These are phyloP conservation scores for Corythoichthys haematopterus DNA, from an alignment of 2,113 vertebrate species.

Conservation along the genomic window DNA sequence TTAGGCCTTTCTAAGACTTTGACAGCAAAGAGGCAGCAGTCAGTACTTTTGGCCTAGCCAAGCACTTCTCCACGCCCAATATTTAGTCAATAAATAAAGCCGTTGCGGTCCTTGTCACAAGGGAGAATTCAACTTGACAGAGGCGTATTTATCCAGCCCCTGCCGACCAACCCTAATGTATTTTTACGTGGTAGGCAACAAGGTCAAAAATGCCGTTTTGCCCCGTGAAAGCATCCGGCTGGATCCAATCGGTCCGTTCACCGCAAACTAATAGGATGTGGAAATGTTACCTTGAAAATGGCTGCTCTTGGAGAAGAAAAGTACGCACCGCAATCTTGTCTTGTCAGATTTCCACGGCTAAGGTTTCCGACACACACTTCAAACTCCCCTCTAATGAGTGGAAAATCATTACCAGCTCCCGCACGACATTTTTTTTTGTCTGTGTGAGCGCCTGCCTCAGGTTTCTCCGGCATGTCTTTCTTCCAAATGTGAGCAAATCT, in stretches of 20 bases:
- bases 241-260: slow-evolving; percentile 44
- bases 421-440: slow-evolving; percentile 61
- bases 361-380: slow-evolving; percentile 68
- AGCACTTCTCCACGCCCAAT: slow-evolving; percentile 28
- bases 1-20: slow-evolving; percentile 24
- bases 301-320: slow-evolving; percentile 53
- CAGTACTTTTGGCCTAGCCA: slow-evolving; percentile 30
- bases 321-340: slow-evolving; percentile 51
- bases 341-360: slow-evolving; percentile 66
- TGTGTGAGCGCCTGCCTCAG: slow-evolving; percentile 33
- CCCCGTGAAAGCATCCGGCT: slow-evolving; percentile 44
- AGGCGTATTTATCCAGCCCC: slow-evolving; percentile 38
- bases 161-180: slow-evolving; percentile 31
- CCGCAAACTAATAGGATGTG: slow-evolving; percentile 61
- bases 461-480: slow-evolving; percentile 53
- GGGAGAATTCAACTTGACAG: slow-evolving; percentile 45
- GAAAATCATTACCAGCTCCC: slow-evolving; percentile 64
- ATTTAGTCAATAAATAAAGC: slow-evolving; percentile 36
- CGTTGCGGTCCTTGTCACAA: slow-evolving; percentile 34
- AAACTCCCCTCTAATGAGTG: slow-evolving; percentile 67
- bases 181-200: slow-evolving; percentile 31
- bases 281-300: slow-evolving; percentile 63
- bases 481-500: slow-evolving; percentile 65
- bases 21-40: slow-evolving; percentile 47
- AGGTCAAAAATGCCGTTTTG: slow-evolving; percentile 39